Evolutionary conservation across 2,113 vertebrate genomes (phyloP), one percentile per base, ranked within the genome.

Genomic region (Pachypanchax playfairii): DNA sequence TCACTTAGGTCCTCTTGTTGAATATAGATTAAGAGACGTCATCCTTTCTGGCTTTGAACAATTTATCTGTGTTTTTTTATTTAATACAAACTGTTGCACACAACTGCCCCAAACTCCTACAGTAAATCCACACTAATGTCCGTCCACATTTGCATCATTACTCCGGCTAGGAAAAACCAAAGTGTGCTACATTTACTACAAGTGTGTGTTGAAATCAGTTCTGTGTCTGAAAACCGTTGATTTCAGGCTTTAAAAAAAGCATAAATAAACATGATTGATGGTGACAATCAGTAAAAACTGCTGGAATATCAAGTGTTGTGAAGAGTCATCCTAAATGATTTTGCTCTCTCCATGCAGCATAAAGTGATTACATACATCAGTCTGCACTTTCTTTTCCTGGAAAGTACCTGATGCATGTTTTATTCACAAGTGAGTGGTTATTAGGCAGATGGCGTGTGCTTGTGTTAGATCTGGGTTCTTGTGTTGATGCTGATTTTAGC

Each of bases 261-360:
- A 60, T 71, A 82, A 59, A 76, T 86, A 86, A 84, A 84, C 73
- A 86, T 83, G 29, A 48, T 54, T 73, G 74, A 87, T 57, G 58
- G 75, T 73, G 70, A 85, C 82, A 88, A 89, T 90, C 88, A 88
- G 81, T 47, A 57, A 60, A 69, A 79, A 62, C 62, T 51, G 60
- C 46, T 75, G 59, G 64, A 49, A 46, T 78, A 66, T 80, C 65
- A 80, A 86, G 80, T 70, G 72, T 54, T 57, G 82, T 82, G 73
- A 82, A 89, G 84, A 80, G 62, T 70, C 75, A 85, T 85, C 74
- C 64, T 79, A 60, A 87, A 89, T 77, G 79, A 80, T 88, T 87
- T 85, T 39, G 63, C 44, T 73, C 60, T 67, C 65, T 82, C 61
- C 36, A 57, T 67, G 71, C 56, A 51, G 56, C 52, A 64, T 56